Conservation (phyloP, 2,113 vertebrate species). For the Tachuris rubrigastra region DNA sequence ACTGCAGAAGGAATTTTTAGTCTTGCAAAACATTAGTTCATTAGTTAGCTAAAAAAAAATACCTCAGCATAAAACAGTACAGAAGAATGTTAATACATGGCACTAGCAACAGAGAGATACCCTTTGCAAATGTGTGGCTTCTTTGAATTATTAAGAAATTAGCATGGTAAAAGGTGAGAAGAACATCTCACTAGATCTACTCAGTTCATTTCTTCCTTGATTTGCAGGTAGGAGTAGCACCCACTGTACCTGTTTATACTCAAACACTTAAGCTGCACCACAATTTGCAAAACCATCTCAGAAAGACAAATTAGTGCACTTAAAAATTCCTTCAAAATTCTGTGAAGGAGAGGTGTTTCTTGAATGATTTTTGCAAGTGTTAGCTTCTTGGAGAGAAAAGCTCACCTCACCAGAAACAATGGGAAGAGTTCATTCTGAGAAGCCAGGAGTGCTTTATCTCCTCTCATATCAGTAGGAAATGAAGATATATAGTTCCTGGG, state of each 20-base stretch:
- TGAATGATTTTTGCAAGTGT: neutral
- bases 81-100: neutral
- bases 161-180: neutral
- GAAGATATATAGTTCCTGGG: neutral
- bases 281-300: neutral
- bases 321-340: neutral
- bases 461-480: neutral
- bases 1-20: neutral
- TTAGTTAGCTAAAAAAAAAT: neutral
- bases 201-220: neutral
- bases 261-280: neutral
- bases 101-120: neutral
- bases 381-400: neutral
- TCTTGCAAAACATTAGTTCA: neutral
- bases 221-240: neutral
- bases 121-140: neutral
- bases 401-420: neutral
- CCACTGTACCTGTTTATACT: neutral
- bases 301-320: neutral
- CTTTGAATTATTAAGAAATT: constrained; percentile 36
- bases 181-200: neutral
- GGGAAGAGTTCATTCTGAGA: neutral
- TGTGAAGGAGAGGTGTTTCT: neutral
- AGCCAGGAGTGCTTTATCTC: neutral
- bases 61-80: neutral